Evolutionary conservation across 2,888 invertebrate species (phyloP), one percentile per base, ranked within the genome.

Genomic region (Melolontha melolontha): DNA sequence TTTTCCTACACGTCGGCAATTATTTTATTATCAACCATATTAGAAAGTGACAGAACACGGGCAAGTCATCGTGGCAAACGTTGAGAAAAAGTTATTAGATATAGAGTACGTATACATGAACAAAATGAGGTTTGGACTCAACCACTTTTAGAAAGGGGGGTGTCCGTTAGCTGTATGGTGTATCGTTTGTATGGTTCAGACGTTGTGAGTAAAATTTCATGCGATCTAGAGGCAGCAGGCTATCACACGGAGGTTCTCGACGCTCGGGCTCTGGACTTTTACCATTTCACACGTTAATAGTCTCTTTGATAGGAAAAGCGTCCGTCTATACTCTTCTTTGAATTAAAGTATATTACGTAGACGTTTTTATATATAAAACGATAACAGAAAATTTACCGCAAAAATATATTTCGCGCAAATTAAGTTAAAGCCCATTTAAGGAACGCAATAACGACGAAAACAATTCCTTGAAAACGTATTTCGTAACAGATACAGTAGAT

Each of bases 111-210:
- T 54, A 62, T 79, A 79, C 79, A 82, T 81, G 83, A 82, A 82
- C 83, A 83, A 82, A 84, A 84, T 83, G 83, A 83, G 83, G 82
- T 81, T 82, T 76, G 84, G 84, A 78, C 81, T 76, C 75, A 84
- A 84, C 84, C 84, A 84, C 83, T 83, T 77, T 78, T 73, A 73
- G 75, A 74, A 75, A 73, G 78, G 79, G 83, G 84, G 83, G 81
- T 80, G 83, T 80, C 77, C 76, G 79, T 77, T 76, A 67, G 71
- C 72, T 76, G 78, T 79, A 78, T 75, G 75, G 72, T 73, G 10
- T 34, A 34, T 34, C 34, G 34, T 34, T 34, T 71, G 70, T 71
- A 75, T 76, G 76, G 75, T 74, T 29, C 77, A 77, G 77, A 78
- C 77, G 79, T 78, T 78, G 79, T 77, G 74, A 65, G 64, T 68